Conservation (phyloP, 1,140 invertebrate species). For the Drosophila bifasciata region DNA sequence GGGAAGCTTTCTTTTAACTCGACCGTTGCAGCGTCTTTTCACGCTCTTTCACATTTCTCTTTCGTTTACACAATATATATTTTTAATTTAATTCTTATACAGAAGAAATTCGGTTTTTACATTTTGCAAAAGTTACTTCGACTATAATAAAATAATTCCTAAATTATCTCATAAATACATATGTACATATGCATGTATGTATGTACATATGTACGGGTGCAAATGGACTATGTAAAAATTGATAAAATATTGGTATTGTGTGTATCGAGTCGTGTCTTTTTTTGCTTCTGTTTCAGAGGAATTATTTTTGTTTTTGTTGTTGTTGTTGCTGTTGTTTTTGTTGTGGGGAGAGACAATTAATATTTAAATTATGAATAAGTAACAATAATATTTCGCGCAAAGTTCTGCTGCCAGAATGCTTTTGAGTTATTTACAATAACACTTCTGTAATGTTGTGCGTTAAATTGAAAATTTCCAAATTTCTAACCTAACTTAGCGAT, state of each 20-base stretch:
- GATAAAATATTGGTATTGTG: conserved; percentile 6
- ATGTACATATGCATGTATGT: no score
- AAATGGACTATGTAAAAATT: conserved; percentile 26
- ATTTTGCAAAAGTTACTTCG: conserved; percentile 29
- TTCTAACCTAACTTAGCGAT: conserved; percentile 27
- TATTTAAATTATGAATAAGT: conserved; percentile 20
- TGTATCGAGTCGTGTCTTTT: conserved; percentile 6
- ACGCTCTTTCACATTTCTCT: conserved; percentile 1
- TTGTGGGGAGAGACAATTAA: conserved; percentile 25
- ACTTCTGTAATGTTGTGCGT: conserved; percentile 53
- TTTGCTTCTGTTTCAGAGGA: conserved; percentile 25
- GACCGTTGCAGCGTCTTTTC: not conserved
- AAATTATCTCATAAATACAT: conserved; percentile 15
- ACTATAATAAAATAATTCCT: conserved; percentile 38
- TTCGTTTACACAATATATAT: conserved; percentile 34
- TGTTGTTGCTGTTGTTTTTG: not conserved
- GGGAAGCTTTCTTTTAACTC: no score
- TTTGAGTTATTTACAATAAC: conserved; percentile 62
- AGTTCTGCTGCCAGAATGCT: conserved; percentile 37
- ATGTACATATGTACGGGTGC: conserved; percentile 9
- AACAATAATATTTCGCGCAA: conserved; percentile 14
- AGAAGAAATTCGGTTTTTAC: conserved; percentile 65
- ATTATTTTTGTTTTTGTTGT: conserved; percentile 17
- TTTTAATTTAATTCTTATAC: conserved; percentile 57
- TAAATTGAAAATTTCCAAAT: conserved; percentile 11